Evolutionary conservation across 2,113 vertebrate genomes (phyloP).

Genomic region (Ploceus nigricollis): DNA sequence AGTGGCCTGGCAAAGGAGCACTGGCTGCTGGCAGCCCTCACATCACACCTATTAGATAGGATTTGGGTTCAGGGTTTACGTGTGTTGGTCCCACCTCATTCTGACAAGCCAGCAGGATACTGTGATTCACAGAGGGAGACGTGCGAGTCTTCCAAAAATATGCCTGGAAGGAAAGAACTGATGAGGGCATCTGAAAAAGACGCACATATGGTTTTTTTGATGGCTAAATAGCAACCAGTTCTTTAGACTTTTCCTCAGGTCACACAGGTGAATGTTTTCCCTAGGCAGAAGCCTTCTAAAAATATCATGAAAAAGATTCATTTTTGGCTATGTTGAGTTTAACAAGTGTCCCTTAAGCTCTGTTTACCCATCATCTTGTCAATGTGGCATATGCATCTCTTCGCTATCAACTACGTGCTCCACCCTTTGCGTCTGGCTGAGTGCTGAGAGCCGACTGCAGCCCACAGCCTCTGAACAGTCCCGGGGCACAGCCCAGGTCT

Average conservation of each 20-base stretch:
- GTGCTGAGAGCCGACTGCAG: background rate
- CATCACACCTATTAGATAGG: background rate
- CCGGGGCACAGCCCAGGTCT: background rate
- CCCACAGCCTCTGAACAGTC: background rate
- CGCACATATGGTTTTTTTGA: conserved; percentile 7
- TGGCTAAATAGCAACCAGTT: conserved; percentile 50
- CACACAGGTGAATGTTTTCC: conserved; percentile 50
- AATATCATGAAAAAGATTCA: background rate
- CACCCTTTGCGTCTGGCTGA: conserved; percentile 19
- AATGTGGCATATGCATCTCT: conserved; percentile 39
- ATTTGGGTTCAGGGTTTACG: background rate
- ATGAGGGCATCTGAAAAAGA: conserved; percentile 46
- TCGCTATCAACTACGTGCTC: background rate
- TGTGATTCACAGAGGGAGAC: conserved; percentile 28
- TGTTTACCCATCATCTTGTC: conserved; percentile 54
- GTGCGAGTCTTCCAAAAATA: conserved; percentile 25
- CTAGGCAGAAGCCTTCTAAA: conserved; percentile 42
- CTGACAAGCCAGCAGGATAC: conserved; percentile 36
- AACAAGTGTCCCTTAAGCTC: conserved; percentile 15
- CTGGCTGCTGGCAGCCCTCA: background rate
- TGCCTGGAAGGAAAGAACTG: conserved; percentile 38
- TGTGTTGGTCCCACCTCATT: background rate
- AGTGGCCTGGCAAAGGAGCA: background rate
- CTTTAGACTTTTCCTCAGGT: conserved; percentile 34
- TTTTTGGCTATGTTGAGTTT: background rate